Evolutionary conservation across 2,888 invertebrate genomes (phyloP).

Genomic region (Polia nebulosa): DNA sequence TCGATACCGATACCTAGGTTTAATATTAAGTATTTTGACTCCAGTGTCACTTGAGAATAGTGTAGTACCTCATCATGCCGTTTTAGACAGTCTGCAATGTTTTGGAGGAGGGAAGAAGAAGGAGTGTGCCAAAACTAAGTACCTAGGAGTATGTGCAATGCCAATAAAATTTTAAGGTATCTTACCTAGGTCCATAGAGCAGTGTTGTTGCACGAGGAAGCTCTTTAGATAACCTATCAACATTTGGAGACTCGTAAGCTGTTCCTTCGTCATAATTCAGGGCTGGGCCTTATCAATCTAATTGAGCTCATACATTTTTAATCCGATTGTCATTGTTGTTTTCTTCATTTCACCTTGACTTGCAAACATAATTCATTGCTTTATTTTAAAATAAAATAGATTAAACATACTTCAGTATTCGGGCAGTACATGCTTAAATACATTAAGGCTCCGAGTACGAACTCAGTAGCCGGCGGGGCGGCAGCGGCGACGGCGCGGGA

Average conservation of each 20-base stretch:
- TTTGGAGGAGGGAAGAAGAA: no score
- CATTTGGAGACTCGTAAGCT: background rate
- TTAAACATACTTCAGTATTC: slow-evolving; percentile 16
- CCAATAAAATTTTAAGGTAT: background rate
- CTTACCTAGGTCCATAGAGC: no score
- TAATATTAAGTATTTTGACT: no score
- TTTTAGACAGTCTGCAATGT: background rate
- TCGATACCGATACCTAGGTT: background rate
- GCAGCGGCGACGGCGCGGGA: no score
- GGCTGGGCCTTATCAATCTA: slow-evolving; percentile 27
- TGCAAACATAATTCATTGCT: background rate
- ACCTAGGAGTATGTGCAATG: background rate
- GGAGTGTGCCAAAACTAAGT: background rate
- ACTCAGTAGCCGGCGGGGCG: no score
- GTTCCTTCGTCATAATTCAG: slow-evolving; percentile 15
- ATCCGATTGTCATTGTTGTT: slow-evolving; percentile 8
- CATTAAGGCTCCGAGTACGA: no score
- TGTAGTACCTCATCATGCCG: background rate
- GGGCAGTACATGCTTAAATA: slow-evolving; percentile 4
- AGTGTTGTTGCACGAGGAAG: no score
- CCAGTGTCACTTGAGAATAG: background rate
- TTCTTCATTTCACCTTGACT: background rate
- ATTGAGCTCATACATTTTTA: slow-evolving; percentile 7
- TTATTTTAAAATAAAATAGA: background rate
- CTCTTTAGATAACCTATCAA: slow-evolving; percentile 21